Conservation (phyloP, 2,797 vertebrate species). For the Otolemur crassicaudatus region DNA sequence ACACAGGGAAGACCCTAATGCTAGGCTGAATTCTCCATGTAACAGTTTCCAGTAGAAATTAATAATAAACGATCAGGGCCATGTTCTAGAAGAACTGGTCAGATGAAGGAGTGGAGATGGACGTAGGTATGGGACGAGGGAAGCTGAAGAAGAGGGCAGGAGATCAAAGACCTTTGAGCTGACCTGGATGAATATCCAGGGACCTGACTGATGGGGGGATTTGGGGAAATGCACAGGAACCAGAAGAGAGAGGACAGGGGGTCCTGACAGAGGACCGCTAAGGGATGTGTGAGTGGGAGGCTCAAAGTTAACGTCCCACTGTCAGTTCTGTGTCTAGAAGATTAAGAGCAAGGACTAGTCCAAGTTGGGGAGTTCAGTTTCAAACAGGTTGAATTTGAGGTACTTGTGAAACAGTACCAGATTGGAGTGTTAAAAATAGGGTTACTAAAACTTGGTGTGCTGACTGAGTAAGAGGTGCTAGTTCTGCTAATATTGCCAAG, state of each 20-base stretch:
- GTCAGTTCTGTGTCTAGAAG: not conserved
- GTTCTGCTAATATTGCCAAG: not conserved
- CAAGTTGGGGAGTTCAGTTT: not conserved
- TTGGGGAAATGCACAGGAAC: not conserved
- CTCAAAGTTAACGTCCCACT: not conserved
- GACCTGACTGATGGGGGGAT: not conserved
- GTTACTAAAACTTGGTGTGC: not conserved
- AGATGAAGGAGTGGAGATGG: not conserved
- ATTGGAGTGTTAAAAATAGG: not conserved
- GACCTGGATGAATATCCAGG: not conserved
- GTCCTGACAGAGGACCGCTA: not conserved
- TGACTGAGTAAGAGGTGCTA: not conserved
- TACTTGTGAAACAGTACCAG: not conserved
- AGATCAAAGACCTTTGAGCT: not conserved
- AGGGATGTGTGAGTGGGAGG: not conserved
- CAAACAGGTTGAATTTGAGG: not conserved
- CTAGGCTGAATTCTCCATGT: not conserved
- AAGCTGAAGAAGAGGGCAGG: not conserved
- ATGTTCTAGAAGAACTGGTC: not conserved
- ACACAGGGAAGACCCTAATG: not conserved
- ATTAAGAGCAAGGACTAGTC: not conserved
- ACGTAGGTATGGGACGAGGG: not conserved
- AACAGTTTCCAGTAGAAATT: not conserved
- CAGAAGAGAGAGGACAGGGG: not conserved
- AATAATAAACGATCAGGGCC: not conserved